Evolutionary conservation across 2,888 invertebrate genomes (phyloP).

Genomic region (Schizaphis graminum): DNA sequence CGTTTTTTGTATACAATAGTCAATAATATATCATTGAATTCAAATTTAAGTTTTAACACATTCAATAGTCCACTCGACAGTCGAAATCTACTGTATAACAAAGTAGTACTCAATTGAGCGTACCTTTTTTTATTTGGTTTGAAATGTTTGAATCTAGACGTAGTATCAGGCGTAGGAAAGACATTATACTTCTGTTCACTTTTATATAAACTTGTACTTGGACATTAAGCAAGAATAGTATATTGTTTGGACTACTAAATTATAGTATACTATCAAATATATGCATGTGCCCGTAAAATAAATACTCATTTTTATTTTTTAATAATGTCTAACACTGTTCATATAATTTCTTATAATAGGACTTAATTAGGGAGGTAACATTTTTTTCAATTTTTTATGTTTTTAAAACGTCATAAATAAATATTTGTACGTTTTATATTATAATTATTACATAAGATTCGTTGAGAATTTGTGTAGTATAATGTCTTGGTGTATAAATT

Average conservation of each 20-base stretch:
- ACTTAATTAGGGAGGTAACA: not conserved
- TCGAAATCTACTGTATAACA: too few relatives aligned
- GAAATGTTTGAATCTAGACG: not conserved
- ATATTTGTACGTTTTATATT: not conserved
- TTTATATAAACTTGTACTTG: not conserved
- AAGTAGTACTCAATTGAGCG: too few relatives aligned
- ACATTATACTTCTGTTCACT: not conserved
- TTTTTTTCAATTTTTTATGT: not conserved
- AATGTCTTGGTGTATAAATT: not conserved
- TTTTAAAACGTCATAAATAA: not conserved
- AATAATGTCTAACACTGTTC: not conserved
- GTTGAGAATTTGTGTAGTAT: not conserved
- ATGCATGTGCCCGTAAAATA: too few relatives aligned
- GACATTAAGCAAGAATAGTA: too few relatives aligned
- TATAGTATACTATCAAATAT: too few relatives aligned
- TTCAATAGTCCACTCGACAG: too few relatives aligned
- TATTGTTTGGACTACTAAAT: too few relatives aligned
- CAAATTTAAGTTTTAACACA: too few relatives aligned
- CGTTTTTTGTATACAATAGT: too few relatives aligned
- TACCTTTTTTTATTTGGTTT: not conserved
- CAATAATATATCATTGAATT: too few relatives aligned
- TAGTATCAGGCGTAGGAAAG: not conserved
- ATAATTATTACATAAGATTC: not conserved
- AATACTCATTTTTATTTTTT: not conserved
- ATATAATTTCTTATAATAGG: not conserved